A percentile compares a stretch with the other conserved stretches of the same genome.
These are phyloP conservation scores for Amiota mariae DNA, from an alignment of 2,888 invertebrate genomes.

Conservation along the genomic window DNA sequence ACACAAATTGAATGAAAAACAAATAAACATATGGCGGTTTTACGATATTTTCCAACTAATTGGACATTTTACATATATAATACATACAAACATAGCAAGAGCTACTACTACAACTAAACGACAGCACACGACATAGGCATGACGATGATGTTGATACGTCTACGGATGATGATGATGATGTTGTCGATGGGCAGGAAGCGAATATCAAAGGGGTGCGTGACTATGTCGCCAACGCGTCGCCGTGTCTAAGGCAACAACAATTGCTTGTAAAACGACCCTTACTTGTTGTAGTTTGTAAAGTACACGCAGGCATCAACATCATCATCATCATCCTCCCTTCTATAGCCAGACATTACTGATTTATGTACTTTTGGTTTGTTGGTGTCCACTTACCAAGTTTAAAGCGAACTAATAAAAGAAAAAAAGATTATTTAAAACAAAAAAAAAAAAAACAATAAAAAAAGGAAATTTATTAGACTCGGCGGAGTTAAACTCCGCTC, in stretches of 20 bases:
- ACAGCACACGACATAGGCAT: slow-evolving; percentile 18
- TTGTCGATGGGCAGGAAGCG: no score
- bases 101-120: neutral
- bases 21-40: slow-evolving; percentile 53
- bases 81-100: no score
- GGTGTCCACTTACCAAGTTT: slow-evolving; percentile 35
- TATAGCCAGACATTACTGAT: slow-evolving; percentile 27
- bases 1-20: slow-evolving; percentile 31
- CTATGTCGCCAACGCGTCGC: neutral
- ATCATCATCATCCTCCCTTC: no score
- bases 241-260: slow-evolving; percentile 5
- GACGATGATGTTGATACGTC: no score
- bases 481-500: slow-evolving; percentile 2
- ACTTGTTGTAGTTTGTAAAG: slow-evolving; percentile 12
- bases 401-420: slow-evolving; percentile 7
- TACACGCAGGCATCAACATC: no score
- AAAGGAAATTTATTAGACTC: slow-evolving; percentile 30
- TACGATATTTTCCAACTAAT: slow-evolving; percentile 55
- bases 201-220: slow-evolving; percentile 17
- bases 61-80: slow-evolving; percentile 40
- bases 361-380: slow-evolving; percentile 26
- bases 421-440: slow-evolving; percentile 5
- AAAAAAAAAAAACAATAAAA: slow-evolving; percentile 14
- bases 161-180: no score
- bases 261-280: slow-evolving; percentile 25